A percentile compares a stretch with the other conserved stretches of the same genome.
These are phyloP conservation scores for Gastrophryne carolinensis DNA, from an alignment of 2,797 vertebrate genomes.

Conservation along the genomic window DNA sequence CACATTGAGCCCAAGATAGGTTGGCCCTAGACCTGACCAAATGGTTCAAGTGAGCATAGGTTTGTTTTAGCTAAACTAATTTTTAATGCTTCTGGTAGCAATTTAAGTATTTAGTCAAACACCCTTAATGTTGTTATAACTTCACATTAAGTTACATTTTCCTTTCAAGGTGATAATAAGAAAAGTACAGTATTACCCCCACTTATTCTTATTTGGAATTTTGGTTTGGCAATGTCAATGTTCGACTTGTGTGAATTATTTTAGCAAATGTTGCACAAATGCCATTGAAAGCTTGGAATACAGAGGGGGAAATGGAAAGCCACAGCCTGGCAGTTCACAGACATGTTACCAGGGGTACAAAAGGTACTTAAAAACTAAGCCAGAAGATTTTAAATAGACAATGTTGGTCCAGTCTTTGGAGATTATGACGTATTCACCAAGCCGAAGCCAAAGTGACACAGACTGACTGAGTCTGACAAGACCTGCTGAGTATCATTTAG, in stretches of 20 bases:
- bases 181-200: too few relatives aligned
- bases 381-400: constrained; percentile 13
- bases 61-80: too few relatives aligned
- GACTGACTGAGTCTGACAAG: constrained; percentile 29
- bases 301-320: constrained; percentile 13
- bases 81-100: too few relatives aligned
- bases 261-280: constrained; percentile 7
- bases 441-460: constrained; percentile 21
- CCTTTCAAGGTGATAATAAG: too few relatives aligned
- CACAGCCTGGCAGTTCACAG: constrained; percentile 22
- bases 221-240: constrained; percentile 6
- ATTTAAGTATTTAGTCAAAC: too few relatives aligned
- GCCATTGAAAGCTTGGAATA: not conserved
- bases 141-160: too few relatives aligned
- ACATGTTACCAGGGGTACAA: constrained; percentile 13
- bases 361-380: constrained; percentile 7
- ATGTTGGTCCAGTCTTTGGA: constrained; percentile 34
- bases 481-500: constrained; percentile 37
- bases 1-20: too few relatives aligned
- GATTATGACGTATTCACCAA: constrained; percentile 29
- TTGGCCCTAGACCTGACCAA: too few relatives aligned
- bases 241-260: constrained; percentile 2
- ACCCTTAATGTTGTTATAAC: too few relatives aligned
- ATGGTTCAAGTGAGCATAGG: too few relatives aligned
- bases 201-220: too few relatives aligned